Base-by-base conservation (phyloP, 2,888 invertebrate genomes). In the Aricia artaxerxes region DNA sequence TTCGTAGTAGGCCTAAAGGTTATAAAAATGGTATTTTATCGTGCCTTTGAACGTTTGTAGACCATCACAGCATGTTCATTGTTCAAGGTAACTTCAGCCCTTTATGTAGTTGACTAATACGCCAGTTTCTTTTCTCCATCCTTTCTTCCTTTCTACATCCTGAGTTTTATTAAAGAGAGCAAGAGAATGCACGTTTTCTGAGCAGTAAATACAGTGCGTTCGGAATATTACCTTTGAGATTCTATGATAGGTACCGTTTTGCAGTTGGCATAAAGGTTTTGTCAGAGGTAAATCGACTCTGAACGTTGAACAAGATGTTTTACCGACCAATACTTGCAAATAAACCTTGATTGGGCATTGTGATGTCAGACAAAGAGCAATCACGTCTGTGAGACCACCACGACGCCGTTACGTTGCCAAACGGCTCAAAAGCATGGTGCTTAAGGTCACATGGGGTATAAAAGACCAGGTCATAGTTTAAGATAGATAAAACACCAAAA, bases 331-430 rank as follows among this genome's bases (percentile, higher is more conserved):
- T 38, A 13, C 79, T 79, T 77, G 82, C 84, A 85, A 87, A 89
- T 87, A 85, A 87, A 82, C 86, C 85, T 85, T 92, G 93, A 93
- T 93, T 93, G 91, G 87, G 85, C 84, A 92, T 93, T 92, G 91
- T 92, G 84, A 85, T 78, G 80, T 79, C 81, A 85, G 86, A 92
- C 92, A 92, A 92, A 91, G 88, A 90, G 89, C 90, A 91, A 92
- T 93, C 91, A 90, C 86, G 85, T 85, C 84, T 85, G 87, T 86
- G 85, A 86, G 86, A 87, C 88, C 89, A 90, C 88, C 85, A 83
- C 84, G 86, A 81, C 80, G 86, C 84, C 44, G 40, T 40, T 9
- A 73, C 44, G 9, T 7, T 24, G 44, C 44, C 40, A 73, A 44
- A 73, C 13, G 35, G 24, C 69, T 69, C 69, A 69, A 69, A 69